These are phyloP conservation scores for Anorthoa munda DNA, from an alignment of 2,888 invertebrate species.

Conservation along the genomic window DNA sequence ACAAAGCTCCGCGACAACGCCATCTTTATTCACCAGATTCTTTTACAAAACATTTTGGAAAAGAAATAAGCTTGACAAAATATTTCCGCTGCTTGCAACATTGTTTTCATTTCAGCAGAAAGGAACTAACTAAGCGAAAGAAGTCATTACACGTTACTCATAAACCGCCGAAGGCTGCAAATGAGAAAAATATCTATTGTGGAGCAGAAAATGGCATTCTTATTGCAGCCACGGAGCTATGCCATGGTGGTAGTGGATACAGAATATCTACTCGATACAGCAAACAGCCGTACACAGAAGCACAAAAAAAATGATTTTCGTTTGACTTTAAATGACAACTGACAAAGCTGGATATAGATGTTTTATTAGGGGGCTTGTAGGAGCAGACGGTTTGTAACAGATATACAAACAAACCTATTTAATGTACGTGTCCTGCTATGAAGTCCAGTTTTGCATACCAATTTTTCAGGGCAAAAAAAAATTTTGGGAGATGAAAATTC, in stretches of 20 bases:
- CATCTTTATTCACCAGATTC: slow-evolving; percentile 22
- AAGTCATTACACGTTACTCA: slow-evolving; percentile 67
- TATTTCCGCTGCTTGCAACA: slow-evolving; percentile 33
- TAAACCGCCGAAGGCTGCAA: slow-evolving; percentile 63
- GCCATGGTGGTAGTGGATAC: neutral
- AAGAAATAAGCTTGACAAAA: slow-evolving; percentile 47
- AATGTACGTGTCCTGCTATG: too few species aligned
- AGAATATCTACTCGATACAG: neutral
- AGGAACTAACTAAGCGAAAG: slow-evolving; percentile 62
- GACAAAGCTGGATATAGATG: neutral
- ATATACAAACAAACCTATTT: too few species aligned
- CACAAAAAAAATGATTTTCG: too few species aligned
- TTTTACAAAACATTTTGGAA: slow-evolving; percentile 9
- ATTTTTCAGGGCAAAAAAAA: neutral
- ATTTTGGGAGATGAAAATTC: neutral
- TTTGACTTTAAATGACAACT: neutral
- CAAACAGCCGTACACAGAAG: neutral
- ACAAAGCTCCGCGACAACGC: neutral
- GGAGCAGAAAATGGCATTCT: slow-evolving; percentile 53
- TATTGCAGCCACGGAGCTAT: slow-evolving; percentile 40
- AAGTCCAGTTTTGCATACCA: neutral
- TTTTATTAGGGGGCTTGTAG: neutral
- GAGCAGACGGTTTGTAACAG: too few species aligned
- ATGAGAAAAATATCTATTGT: slow-evolving; percentile 66
- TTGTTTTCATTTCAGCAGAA: slow-evolving; percentile 54